Evolutionary conservation across 2,888 invertebrate species (phyloP).

Genomic region (Siphlonurus alternatus): DNA sequence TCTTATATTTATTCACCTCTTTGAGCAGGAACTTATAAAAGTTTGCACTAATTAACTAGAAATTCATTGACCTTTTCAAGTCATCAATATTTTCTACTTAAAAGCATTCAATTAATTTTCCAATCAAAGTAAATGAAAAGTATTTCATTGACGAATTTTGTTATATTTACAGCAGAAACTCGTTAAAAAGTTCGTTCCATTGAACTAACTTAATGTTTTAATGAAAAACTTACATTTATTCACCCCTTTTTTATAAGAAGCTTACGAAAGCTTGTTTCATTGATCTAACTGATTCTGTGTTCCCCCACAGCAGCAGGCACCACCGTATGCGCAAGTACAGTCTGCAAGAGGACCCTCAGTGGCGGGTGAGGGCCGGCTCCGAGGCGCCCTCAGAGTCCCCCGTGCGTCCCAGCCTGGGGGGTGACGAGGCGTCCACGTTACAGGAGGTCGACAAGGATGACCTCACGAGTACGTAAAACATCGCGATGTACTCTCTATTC

Average conservation of each 20-base stretch:
- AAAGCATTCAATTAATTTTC: too few species aligned
- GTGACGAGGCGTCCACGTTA: constrained; percentile 52
- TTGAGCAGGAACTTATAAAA: too few species aligned
- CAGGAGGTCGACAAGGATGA: constrained; percentile 67
- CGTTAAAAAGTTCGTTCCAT: too few species aligned
- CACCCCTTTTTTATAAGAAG: not conserved
- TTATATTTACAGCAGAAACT: too few species aligned
- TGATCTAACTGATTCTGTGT: not conserved
- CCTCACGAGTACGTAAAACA: constrained; percentile 37
- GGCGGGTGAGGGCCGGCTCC: constrained; percentile 30
- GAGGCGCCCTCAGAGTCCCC: constrained; percentile 39
- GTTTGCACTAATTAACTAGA: too few species aligned
- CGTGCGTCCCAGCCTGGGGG: constrained; percentile 27
- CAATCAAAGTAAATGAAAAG: too few species aligned
- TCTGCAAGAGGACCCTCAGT: constrained; percentile 49
- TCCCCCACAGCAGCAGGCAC: not conserved
- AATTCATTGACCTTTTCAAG: too few species aligned
- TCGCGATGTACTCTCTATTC: constrained; percentile 17
- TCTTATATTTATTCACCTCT: too few species aligned
- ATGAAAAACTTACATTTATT: not conserved
- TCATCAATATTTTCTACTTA: too few species aligned
- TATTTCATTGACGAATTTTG: too few species aligned
- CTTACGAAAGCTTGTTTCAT: not conserved
- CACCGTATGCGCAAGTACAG: constrained; percentile 55
- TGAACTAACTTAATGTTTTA: too few species aligned